Evolutionary conservation across 2,113 vertebrate genomes (phyloP).

Genomic region (Mohoua ochrocephala): DNA sequence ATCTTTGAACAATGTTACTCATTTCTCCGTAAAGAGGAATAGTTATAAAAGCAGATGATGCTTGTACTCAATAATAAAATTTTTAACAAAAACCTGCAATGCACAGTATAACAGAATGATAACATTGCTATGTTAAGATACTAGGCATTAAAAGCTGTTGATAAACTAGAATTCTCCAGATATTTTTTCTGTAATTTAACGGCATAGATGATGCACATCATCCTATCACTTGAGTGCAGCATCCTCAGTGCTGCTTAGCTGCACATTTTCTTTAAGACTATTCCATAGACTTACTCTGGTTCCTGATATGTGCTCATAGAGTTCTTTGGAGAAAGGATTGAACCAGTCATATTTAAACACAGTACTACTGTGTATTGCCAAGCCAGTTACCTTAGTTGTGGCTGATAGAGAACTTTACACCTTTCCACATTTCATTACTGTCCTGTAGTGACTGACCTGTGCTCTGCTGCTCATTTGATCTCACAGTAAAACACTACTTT

Average conservation of each 20-base stretch:
- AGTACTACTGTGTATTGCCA: not conserved
- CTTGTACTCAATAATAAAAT: not conserved
- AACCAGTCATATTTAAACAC: not conserved
- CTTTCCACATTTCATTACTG: not conserved
- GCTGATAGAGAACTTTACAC: not conserved
- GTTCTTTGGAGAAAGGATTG: not conserved
- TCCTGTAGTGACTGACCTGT: accelerated
- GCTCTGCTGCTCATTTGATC: not conserved
- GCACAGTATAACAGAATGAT: not conserved
- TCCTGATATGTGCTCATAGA: not conserved
- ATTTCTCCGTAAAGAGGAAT: not conserved
- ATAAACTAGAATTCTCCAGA: not conserved
- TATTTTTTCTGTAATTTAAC: not conserved
- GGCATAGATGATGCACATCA: not conserved
- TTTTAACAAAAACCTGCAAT: not conserved
- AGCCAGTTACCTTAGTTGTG: not conserved
- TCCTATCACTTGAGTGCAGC: not conserved
- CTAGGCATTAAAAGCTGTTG: not conserved
- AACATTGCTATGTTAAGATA: not conserved
- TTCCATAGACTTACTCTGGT: accelerated
- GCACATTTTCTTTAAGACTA: not conserved
- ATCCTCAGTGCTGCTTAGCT: not conserved
- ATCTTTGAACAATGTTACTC: not conserved
- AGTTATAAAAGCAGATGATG: not conserved
- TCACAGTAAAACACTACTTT: not conserved